Conservation (phyloP, 1,140 invertebrate genomes). For the Temnothorax longispinosus region DNA sequence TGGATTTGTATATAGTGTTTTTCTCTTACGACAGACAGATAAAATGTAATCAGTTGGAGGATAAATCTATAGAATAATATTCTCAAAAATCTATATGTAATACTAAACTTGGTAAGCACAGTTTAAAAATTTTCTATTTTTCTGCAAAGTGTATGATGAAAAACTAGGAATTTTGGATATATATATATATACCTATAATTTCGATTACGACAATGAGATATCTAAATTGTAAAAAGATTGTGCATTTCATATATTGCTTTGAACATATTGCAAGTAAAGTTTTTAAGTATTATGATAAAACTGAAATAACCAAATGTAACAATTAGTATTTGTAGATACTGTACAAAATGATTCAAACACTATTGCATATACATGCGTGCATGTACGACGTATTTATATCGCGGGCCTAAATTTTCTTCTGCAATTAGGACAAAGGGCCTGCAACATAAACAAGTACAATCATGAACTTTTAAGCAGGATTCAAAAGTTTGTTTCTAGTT, state of each 20-base stretch:
- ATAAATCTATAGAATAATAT: background rate
- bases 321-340: background rate
- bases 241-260: background rate
- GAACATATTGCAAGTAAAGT: background rate
- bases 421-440: constrained; percentile 50
- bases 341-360: background rate
- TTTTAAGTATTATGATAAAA: background rate
- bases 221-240: background rate
- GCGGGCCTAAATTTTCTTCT: background rate
- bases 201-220: background rate
- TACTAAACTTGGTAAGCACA: background rate
- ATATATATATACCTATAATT: background rate
- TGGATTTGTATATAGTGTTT: background rate
- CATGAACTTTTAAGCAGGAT: background rate
- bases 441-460: constrained; percentile 20
- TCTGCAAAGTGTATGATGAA: background rate
- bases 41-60: background rate
- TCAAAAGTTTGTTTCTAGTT: background rate
- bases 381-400: background rate
- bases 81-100: background rate
- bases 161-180: background rate
- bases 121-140: background rate
- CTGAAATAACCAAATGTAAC: background rate
- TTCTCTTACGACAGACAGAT: background rate
- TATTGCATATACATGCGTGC: background rate